Conservation (phyloP, 1,140 invertebrate genomes). For the Diplogasteroides magnus region DNA sequence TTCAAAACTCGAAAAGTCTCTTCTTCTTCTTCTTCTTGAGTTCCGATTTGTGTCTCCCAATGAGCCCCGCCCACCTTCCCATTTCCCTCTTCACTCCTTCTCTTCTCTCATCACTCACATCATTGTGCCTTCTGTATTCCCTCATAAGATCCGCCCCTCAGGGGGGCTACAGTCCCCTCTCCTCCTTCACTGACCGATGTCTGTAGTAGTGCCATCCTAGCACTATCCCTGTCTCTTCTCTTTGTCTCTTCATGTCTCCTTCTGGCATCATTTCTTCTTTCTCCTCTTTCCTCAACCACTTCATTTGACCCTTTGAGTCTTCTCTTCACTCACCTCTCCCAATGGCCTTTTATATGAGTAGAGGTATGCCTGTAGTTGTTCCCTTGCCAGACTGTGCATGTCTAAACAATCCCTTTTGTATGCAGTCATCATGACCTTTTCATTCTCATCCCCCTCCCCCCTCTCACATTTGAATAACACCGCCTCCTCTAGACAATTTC, state of each 20-base stretch:
- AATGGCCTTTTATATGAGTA: constrained; percentile 20
- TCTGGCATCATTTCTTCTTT: background rate
- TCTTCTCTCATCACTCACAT: background rate
- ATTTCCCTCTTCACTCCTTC: background rate
- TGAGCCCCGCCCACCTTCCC: background rate
- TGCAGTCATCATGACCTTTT: too few relatives aligned
- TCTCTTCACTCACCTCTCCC: constrained; percentile 8
- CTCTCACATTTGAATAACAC: too few relatives aligned
- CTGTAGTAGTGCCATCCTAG: background rate
- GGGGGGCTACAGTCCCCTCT: too few relatives aligned
- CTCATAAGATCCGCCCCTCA: too few relatives aligned
- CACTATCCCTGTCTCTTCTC: background rate
- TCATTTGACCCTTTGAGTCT: background rate
- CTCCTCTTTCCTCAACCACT: background rate
- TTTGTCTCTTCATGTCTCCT: background rate
- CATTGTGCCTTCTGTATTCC: too few relatives aligned
- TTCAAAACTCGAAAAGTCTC: background rate
- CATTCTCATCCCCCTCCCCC: too few relatives aligned
- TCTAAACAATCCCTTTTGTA: constrained; percentile 4
- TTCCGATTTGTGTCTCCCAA: background rate
- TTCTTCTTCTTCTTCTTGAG: background rate
- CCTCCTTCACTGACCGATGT: background rate
- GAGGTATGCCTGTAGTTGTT: constrained; percentile 22
- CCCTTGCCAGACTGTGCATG: constrained; percentile 22
- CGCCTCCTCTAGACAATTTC: too few relatives aligned